phyloP scores from a whole-genome alignment of 2,888 invertebrate species.

The Tetragonisca angustula region DNA sequence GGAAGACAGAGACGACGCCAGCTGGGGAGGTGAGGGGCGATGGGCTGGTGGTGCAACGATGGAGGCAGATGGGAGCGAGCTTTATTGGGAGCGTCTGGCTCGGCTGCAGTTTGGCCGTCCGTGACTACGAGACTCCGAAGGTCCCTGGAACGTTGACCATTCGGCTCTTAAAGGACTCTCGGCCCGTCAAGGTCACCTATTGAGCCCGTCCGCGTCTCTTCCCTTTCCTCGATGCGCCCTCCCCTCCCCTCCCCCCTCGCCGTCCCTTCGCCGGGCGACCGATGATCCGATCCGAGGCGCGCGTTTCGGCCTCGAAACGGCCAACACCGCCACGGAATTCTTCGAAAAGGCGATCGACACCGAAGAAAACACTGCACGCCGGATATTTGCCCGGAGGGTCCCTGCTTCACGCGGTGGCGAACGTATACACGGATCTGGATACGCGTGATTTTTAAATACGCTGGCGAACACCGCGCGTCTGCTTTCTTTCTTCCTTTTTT shows the following conservation, averaged over 20 bases:
- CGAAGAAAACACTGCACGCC: not conserved
- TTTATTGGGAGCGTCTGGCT: constrained; percentile 79
- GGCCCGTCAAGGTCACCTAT: constrained; percentile 78
- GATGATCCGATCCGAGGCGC: constrained; percentile 27
- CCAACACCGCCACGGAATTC: constrained; percentile 24
- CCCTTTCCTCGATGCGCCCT: constrained; percentile 48
- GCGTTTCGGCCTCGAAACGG: constrained; percentile 32
- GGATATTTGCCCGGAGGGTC: no score
- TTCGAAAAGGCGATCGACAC: constrained; percentile 18
- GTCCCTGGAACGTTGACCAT: constrained; percentile 82
- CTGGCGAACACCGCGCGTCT: no score
- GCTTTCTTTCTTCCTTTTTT: no score
- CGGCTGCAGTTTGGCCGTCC: constrained; percentile 78
- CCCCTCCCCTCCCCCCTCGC: no score
- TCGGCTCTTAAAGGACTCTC: constrained; percentile 78
- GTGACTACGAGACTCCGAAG: constrained; percentile 78
- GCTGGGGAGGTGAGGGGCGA: not conserved
- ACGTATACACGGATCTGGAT: no score
- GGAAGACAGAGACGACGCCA: not conserved
- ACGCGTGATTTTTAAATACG: no score
- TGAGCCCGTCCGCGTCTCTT: constrained; percentile 61
- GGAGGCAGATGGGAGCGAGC: constrained; percentile 72
- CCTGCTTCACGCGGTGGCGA: no score
- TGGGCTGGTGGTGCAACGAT: constrained; percentile 39
- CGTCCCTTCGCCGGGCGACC: not conserved